Base-by-base conservation (phyloP, 2,888 invertebrate species). In the Tromatobia lineatoria region DNA sequence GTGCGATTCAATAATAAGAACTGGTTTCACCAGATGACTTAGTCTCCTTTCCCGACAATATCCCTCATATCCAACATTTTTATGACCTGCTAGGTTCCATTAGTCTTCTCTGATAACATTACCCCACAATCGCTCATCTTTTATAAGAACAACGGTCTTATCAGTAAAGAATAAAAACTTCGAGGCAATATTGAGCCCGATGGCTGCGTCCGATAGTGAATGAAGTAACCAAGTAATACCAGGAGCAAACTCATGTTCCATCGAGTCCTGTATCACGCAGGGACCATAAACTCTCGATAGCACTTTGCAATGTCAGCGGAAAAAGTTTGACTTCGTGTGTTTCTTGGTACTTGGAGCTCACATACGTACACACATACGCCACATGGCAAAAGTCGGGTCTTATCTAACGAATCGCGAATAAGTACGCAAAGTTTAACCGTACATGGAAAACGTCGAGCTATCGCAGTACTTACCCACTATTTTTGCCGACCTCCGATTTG, bases 291-390 rank as follows among this genome's bases (percentile, higher is more conserved):
- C 87, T 88, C 89, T 85, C 83, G 85, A 89, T 89, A 86, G 88
- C 86, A 90, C 90, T 88, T 89, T 85, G 88, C 90, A 85, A 82
- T 86, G 88, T 83, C 88, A 88, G 90, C 89, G 88, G 80, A 85
- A 89, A 89, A 87, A 86, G 85, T 88, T 89, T 87, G 81, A 82
- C 84, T 66, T 71, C 25, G 34, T 52, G 64, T 64, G 25, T 59
- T 69, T 34, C 47, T 59, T 15, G 42, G 18, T 47, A 42, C 54
- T 42, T 45, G 67, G 15, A 23, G 11, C 66, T 50, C 50, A 38
- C 10, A 38, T 2, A 38, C 10, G 1, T n/a, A 52, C 66, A 57
- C 75, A 34, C 47, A 15, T 3, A 34, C 20, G 29, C 2, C 18
- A 67, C 45, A 42, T 52, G 52, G 71, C 29, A 78, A 78, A 74